Evolutionary conservation across 1,140 invertebrate species (phyloP), one percentile per base, ranked within the genome.

Genomic region (Dendroctonus ponderosae): DNA sequence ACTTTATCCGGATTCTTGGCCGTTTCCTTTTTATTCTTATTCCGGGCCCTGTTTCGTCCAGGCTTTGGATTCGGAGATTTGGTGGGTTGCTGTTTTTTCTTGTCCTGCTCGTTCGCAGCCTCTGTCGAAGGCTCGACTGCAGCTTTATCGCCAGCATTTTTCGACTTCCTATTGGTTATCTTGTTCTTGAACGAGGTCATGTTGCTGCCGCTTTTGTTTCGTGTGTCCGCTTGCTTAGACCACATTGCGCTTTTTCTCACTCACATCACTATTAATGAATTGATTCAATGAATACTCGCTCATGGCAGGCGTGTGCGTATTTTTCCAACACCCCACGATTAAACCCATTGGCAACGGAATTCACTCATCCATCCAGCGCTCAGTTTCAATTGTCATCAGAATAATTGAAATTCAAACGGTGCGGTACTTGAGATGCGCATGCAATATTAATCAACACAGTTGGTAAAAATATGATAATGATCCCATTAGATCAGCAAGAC

Each of bases 31-130:
- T 67, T 67, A 15, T 52, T 67, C 26, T 57, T 60, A 26, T 61
- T 53, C 57, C 70, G 40, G 42, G 60, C 26, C 49, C 70, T 50
- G 54, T 57, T 44, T n/a, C 48, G 52, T 49, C 68, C 63, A 63
- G 60, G 46, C 56, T 65, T 52, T 52, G 51, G 46, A 52, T 52
- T 62, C 6, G 39, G 3, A 6, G 48, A 8, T 11, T 52, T 52
- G 26, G 11, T 52, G 41, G 40, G 46, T 39, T 51, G 43, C 38
- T 66, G 15, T 37, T 67, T 51, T 26, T 62, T 56, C 51, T 62
- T 12, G 11, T 62, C 59, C 14, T 40, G 14, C 3, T 62, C 43
- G 6, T 39, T 9, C 8, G 11, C n/a, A 50, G 42, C 8, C 51
- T 62, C 42, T 12, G 38, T 62, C 51, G 37, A 43, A 14, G n/a